Conservation (phyloP, 2,888 invertebrate species). For the Gastracanthus pulcherrimus region DNA sequence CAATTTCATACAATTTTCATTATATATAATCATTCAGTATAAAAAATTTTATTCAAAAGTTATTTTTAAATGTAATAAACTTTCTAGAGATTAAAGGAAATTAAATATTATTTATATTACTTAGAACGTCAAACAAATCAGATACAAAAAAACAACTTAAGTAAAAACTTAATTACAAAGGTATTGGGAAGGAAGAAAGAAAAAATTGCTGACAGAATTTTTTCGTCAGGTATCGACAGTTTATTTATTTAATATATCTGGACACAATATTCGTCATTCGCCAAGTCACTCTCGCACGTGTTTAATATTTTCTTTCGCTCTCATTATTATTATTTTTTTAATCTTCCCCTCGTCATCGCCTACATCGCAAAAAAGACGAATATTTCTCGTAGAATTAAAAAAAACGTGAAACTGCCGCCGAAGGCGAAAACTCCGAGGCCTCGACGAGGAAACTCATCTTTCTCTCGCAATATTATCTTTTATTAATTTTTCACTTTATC, state of each 20-base stretch:
- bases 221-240: slow-evolving; percentile 64
- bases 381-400: not conserved
- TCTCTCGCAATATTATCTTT: not conserved
- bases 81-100: no score
- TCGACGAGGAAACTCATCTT: slow-evolving; percentile 27
- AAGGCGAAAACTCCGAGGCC: slow-evolving; percentile 11
- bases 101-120: no score
- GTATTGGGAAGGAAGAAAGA: not conserved
- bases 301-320: not conserved
- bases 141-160: no score
- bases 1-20: no score
- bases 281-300: slow-evolving; percentile 24
- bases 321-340: slow-evolving; percentile 12
- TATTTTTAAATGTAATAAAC: no score
- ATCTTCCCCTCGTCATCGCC: slow-evolving; percentile 1
- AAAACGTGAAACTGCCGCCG: not conserved
- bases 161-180: not conserved
- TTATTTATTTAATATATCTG: slow-evolving; percentile 62
- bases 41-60: no score
- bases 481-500: not conserved
- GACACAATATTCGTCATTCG: slow-evolving; percentile 57
- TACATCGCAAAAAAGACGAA: slow-evolving; percentile 22
- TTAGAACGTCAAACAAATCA: no score
- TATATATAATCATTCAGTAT: no score
- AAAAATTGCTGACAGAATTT: slow-evolving; percentile 3